Base-by-base conservation (phyloP, 2,888 invertebrate genomes). In the Brenthis hecate region DNA sequence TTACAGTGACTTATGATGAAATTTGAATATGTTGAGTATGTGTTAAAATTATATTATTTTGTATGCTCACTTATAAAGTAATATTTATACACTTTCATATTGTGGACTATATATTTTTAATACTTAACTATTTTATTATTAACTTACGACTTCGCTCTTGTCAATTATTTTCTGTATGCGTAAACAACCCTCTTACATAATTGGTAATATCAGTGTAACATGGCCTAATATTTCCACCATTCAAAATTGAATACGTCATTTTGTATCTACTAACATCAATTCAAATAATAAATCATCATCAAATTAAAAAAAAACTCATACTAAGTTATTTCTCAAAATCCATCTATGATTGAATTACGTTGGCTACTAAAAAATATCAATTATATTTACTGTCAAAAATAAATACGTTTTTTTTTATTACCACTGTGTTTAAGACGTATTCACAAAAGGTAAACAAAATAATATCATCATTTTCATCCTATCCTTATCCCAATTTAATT, bases 111-210 rank as follows among this genome's bases (percentile, higher is more conserved):
- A 71, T 71, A 67, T 70, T 71, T 71, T 69, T 66, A 71, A 66
- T 68, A 71, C 65, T 69, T 71, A 60, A 64, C 68, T 68, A 63
- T 71, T 71, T 63, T 68, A 61, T 71, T 28, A 70, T 65, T 67
- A 65, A 66, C 56, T 16, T 71, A 69, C 55, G 62, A 72, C 66
- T 74, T 73, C 69, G 71, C 61, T 85, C 82, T 84, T 82, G 87
- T 89, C 87, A 89, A 89, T 89, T 89, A 86, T 77, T 85, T 71
- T 72, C 85, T 65, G 65, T 69, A 71, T 68, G 85, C 81, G 80
- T 80, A 85, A 86, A 66, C 61, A 47, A 43, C 83, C 81, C 78
- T 76, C 50, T 43, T 28, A 43, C 11, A 43, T 36, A 43, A 0
- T 43, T 11, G 11, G 1, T 8, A 6, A 43, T 11, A 43, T 11